Evolutionary conservation across 1,140 invertebrate genomes (phyloP), one percentile per base, ranked within the genome.

Genomic region (Eriosoma lanigerum): DNA sequence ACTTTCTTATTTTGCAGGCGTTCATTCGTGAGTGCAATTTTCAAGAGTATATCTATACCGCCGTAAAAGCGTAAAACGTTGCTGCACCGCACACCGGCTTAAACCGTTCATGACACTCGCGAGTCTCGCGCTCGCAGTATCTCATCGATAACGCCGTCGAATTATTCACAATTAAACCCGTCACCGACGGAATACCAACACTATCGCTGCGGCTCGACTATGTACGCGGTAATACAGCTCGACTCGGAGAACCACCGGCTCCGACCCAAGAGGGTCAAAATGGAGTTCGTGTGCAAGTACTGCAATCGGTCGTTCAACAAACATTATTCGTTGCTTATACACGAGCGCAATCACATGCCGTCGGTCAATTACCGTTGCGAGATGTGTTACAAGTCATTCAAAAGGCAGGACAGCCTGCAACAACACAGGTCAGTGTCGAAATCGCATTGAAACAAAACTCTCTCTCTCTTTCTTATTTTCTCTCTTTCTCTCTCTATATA

Each of bases 281-380:
- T 96, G 90, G 94, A 99, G 89, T 98, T 97, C 88, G 95, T 99
- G 87, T 99, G 98, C 92, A 96, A 96, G 88, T 99, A 95, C 90
- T 99, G 98, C 90, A 93, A 97, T 87, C 92, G 98, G 85, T 91
- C 96, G 85, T 99, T 99, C 90, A 98, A 96, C 85, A 99, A 99
- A 89, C 95, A 96, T 82, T 99, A 99, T 90, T 99, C 99, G 89
- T 91, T 99, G 85, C 94, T 99, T 91, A 99, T 99, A 85, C 97
- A 99, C 89, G 97, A 98, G 87, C 91, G 97, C 85, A 98, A 96
- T 82, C 98, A 99, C 90, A 98, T 98, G 86, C 94, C 96, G 86
- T 50, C 78, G 44, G 90, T 98, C 85, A 97, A 96, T 82, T 99
- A 97, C 90, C 94, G 95, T 84, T 99, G 98, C 89, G 97, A 99